Conservation (phyloP, 2,797 vertebrate genomes). For the Siniperca scherzeri region DNA sequence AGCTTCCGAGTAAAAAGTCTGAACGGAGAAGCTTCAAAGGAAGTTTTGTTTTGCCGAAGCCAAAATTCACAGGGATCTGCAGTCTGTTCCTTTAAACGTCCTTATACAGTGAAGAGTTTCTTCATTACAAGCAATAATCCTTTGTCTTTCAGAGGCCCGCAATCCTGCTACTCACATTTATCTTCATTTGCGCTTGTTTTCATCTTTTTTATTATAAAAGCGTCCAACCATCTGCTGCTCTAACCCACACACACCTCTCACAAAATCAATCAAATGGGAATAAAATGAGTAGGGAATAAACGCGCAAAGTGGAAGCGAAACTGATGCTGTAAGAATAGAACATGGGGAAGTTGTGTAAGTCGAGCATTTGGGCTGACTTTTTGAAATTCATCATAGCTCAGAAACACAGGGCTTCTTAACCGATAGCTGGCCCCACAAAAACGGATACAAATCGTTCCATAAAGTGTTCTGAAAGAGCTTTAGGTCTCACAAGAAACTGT, state of each 20-base stretch:
- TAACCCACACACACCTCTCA: not conserved
- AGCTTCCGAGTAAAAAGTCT: conserved; percentile 1
- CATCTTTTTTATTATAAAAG: conserved; percentile 23
- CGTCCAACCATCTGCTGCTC: conserved; percentile 35
- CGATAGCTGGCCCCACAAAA: not conserved
- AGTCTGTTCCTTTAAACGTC: conserved; percentile 6
- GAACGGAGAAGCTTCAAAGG: not conserved
- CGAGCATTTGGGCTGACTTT: conserved; percentile 11
- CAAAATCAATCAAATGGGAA: not conserved
- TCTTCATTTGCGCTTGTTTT: conserved; percentile 49
- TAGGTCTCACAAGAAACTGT: not conserved
- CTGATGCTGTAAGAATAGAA: not conserved
- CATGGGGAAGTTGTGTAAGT: conserved; percentile 15
- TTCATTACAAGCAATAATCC: conserved; percentile 9
- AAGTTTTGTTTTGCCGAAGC: not conserved
- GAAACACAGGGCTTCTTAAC: not conserved
- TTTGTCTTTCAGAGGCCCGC: conserved; percentile 27
- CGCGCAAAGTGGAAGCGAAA: conserved; percentile 6
- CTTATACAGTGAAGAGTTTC: not conserved
- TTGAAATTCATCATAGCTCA: conserved; percentile 30
- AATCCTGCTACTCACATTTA: conserved; percentile 11
- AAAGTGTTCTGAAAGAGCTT: not conserved
- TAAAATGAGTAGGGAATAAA: not conserved
- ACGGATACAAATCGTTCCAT: not conserved
- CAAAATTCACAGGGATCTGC: conserved; percentile 4